A percentile compares a stretch with the other conserved stretches of the same genome.
Conservation (phyloP, 2,797 vertebrate genomes). For the Molossus molossus region DNA sequence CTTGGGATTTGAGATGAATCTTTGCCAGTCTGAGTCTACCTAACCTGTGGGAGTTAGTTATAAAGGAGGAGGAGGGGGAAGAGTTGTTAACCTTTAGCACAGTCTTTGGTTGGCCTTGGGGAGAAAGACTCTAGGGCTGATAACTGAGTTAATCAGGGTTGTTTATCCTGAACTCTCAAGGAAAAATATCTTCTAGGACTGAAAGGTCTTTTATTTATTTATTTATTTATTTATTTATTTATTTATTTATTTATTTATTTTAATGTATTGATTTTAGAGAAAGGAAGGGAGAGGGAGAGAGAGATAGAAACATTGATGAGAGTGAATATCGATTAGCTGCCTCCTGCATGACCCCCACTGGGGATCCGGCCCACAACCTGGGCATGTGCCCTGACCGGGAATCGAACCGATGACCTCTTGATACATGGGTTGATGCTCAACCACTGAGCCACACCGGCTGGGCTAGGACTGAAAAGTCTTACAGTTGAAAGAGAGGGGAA, state of each 20-base stretch:
- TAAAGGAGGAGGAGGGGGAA: not conserved
- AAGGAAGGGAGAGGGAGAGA: no score
- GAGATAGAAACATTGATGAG: no score
- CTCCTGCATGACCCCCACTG: no score
- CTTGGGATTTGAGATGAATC: not conserved
- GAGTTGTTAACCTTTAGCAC: not conserved
- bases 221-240: no score
- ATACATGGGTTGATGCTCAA: no score
- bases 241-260: no score
- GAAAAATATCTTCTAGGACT: not conserved
- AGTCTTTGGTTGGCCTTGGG: slow-evolving; percentile 1
- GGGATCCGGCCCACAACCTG: no score
- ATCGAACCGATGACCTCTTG: no score
- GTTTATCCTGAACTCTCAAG: not conserved
- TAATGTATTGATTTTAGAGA: no score
- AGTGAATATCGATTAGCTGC: no score
- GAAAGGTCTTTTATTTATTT: not conserved
- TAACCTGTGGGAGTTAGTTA: not conserved
- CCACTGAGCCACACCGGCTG: no score
- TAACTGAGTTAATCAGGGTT: not conserved
- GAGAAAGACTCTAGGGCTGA: not conserved
- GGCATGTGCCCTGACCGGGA: no score
- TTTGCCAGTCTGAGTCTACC: not conserved
- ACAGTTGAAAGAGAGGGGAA: not conserved
- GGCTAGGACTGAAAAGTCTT: not conserved